Percentiles rank a stretch among this genome's conserved stretches.
Conservation (phyloP, 2,797 vertebrate species). For the Spondyliosoma cantharus region DNA sequence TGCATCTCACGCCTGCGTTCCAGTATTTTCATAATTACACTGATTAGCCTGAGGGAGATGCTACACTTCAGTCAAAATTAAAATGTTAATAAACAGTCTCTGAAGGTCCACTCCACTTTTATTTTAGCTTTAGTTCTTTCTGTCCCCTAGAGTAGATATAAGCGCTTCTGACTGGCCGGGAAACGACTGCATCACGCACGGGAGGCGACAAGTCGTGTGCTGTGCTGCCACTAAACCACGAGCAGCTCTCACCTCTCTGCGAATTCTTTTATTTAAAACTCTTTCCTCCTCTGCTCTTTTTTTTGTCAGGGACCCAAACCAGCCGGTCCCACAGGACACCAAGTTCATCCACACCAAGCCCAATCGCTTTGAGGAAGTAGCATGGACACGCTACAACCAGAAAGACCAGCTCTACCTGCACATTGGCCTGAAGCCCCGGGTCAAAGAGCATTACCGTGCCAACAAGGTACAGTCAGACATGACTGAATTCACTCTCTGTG, state of each 20-base stretch:
- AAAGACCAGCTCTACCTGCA: constrained; percentile 99
- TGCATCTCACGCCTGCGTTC: constrained; percentile 51
- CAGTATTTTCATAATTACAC: constrained; percentile 64
- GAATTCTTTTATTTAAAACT: neutral
- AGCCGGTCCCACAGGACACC: constrained; percentile 98
- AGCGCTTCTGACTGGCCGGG: neutral
- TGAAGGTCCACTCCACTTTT: constrained; percentile 16
- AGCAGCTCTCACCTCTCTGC: neutral
- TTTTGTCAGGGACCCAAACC: constrained; percentile 94
- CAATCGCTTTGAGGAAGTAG: constrained; percentile 99
- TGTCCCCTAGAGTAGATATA: constrained; percentile 1
- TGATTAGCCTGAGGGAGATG: constrained; percentile 59
- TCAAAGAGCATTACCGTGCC: constrained; percentile 98
- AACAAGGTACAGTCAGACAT: constrained; percentile 88
- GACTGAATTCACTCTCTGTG: neutral
- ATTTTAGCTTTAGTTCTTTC: constrained; percentile 18
- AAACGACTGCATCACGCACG: neutral
- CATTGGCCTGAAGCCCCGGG: constrained; percentile 98
- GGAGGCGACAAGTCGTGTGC: neutral
- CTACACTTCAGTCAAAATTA: constrained; percentile 54
- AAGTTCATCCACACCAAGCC: constrained; percentile 99
- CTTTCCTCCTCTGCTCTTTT: constrained; percentile 20
- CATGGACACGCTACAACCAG: constrained; percentile 98
- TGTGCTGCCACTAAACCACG: neutral
- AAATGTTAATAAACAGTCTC: constrained; percentile 45